Base-by-base conservation (phyloP, 2,113 vertebrate species). In the Romanogobio albipinnatus region DNA sequence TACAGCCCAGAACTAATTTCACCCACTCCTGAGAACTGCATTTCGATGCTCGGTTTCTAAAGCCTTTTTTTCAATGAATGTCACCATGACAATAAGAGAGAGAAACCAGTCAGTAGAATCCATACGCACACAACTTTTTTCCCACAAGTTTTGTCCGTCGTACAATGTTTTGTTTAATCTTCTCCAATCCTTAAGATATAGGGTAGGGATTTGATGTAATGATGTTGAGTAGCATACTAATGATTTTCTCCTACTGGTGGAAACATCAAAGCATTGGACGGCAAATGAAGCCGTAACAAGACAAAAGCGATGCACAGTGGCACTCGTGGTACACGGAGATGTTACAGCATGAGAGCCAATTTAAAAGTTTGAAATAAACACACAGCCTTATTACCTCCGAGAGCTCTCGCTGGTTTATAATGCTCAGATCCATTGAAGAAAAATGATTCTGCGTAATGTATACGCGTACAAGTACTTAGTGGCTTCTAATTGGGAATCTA, bases 341-440 rank as follows among this genome's bases (percentile, higher is more conserved):
- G 71, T 84, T 79, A 59, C 33, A 79, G 58, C 76, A 64, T 85
- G 83, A 76, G 82, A 74, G 76, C 82, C 83, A 88, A 87, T 89
- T 91, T 83, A 86, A 82, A 77, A 62, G 85, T 76, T 89, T 88
- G 85, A 88, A 85, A 88, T 88, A 89, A 90, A 88, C 83, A 75
- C 85, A 70, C 85, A 85, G 84, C 61, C 77, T 86, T 87, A 86
- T 82, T 89, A 78, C 84, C 81, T 76, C 33, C 0, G 79, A 86
- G 88, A 85, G 47, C 81, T 29, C 73, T 84, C 49, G 9, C n/a
- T 49, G 53, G 53, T 14, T 74, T 47, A 77, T 84, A 85, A 84
- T 76, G 68, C 26, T 4, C 73, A 83, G 61, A 85, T 86, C 53
- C 82, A 87, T 82, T 88, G 58, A 86, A 86, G 74, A 86, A 86